These are phyloP conservation scores for Catamblyrhynchus diadema DNA, from an alignment of 2,797 vertebrate genomes.

Conservation along the genomic window DNA sequence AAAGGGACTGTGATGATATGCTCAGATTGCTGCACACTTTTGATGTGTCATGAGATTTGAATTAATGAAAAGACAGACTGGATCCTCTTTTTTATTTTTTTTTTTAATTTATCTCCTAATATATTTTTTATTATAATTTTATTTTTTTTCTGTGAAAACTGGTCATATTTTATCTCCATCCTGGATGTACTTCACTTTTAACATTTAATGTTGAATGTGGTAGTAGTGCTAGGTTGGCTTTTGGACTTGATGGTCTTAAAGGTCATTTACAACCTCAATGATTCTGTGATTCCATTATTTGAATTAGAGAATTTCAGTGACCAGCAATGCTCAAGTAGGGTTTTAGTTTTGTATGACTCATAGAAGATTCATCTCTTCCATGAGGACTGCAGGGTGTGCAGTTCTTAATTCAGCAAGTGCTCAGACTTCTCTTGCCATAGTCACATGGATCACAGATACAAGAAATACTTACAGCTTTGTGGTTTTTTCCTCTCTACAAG, in stretches of 20 bases:
- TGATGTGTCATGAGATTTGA: neutral
- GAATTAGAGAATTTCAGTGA: neutral
- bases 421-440: neutral
- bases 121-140: neutral
- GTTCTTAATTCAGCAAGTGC: neutral
- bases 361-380: neutral
- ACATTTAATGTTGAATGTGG: rapidly evolving
- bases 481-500: neutral
- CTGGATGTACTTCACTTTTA: neutral
- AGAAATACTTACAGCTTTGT: neutral
- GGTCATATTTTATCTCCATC: neutral
- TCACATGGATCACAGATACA: neutral
- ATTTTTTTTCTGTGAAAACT: neutral
- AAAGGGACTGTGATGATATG: neutral
- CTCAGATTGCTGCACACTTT: neutral
- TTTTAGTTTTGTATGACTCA: neutral
- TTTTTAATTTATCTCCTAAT: neutral
- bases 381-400: neutral
- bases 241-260: neutral
- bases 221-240: neutral
- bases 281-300: neutral
- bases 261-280: neutral
- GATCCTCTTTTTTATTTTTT: neutral
- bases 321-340: neutral
- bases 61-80: rapidly evolving